These are phyloP conservation scores for Otis tarda DNA, from an alignment of 2,113 vertebrate genomes.

Conservation along the genomic window DNA sequence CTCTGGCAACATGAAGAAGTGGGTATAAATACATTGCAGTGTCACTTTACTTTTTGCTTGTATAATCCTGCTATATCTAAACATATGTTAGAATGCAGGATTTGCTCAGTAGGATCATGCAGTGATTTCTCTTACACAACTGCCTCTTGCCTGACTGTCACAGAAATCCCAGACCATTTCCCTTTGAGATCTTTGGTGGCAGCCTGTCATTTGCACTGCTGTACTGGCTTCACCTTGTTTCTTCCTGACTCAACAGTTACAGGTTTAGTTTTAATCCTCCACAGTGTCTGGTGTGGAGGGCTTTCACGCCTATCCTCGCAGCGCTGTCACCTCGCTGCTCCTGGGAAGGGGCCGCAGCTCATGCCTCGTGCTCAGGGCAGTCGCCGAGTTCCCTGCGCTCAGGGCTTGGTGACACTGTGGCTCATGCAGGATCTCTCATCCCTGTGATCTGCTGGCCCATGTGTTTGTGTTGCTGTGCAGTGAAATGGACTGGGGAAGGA, in stretches of 20 bases:
- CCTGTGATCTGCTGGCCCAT: background rate
- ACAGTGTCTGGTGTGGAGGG: background rate
- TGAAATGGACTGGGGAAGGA: background rate
- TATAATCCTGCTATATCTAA: background rate
- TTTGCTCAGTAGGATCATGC: background rate
- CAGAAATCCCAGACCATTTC: background rate
- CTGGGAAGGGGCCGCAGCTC: accelerated
- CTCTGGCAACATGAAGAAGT: background rate
- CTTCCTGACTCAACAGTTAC: background rate
- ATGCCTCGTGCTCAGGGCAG: background rate
- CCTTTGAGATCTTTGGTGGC: background rate
- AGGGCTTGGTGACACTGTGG: background rate
- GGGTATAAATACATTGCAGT: background rate
- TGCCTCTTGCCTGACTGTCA: background rate
- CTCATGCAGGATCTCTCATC: background rate
- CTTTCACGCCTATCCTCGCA: background rate
- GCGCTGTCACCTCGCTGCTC: background rate
- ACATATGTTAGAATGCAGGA: background rate
- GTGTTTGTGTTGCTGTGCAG: background rate
- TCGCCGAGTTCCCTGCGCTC: accelerated
- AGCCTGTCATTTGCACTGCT: background rate
- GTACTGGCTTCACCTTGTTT: background rate
- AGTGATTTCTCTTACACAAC: background rate
- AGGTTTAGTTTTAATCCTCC: background rate
- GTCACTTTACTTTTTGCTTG: background rate